A percentile compares a stretch with the other conserved stretches of the same genome.
These are phyloP conservation scores for Thamnophis elegans DNA, from an alignment of 2,797 vertebrate species.

Conservation along the genomic window DNA sequence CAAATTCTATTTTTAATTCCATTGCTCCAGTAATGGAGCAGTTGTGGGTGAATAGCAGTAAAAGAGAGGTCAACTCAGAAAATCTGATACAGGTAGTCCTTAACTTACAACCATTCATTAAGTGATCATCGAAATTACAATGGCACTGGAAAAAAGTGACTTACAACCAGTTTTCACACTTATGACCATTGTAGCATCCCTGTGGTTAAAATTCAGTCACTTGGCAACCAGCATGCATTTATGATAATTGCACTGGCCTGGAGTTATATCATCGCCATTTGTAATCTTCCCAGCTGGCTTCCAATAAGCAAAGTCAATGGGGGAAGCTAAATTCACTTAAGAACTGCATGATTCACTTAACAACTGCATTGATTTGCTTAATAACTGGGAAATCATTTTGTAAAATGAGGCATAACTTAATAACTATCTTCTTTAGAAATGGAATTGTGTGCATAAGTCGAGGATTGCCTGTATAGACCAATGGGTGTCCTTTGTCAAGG, in stretches of 20 bases:
- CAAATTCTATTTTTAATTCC: neutral
- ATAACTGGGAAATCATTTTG: neutral
- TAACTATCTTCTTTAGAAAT: neutral
- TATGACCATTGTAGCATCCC: neutral
- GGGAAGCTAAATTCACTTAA: neutral
- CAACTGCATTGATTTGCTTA: neutral
- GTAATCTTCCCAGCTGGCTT: no score
- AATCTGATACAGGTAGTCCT: neutral
- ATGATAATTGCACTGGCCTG: neutral
- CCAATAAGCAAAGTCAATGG: no score
- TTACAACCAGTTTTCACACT: neutral
- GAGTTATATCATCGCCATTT: no score
- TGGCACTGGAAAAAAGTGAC: neutral
- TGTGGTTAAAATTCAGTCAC: neutral
- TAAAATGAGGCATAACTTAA: neutral
- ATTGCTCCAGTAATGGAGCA: neutral
- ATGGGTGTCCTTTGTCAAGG: neutral
- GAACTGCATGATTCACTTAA: neutral
- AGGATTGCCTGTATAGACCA: neutral
- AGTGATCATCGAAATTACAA: neutral
- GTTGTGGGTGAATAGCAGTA: neutral
- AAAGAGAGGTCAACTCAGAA: neutral
- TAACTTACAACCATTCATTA: neutral
- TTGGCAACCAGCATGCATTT: neutral
- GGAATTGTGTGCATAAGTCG: neutral